Percentiles rank a stretch among this genome's conserved stretches.
Conservation (phyloP, 2,888 invertebrate species). For the Vanessa cardui region DNA sequence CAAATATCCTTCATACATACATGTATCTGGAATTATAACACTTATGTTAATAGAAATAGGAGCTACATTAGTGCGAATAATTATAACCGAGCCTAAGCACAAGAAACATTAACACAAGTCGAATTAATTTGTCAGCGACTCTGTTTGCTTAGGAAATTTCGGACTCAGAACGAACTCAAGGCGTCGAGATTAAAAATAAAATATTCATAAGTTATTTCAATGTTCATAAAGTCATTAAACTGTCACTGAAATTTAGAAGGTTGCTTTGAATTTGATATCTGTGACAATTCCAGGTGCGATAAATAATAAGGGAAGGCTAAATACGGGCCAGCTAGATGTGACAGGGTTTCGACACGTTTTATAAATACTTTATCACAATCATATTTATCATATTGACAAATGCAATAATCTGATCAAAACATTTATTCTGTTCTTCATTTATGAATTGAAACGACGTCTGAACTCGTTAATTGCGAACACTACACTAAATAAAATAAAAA, state of each 20-base stretch:
- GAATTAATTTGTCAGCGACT: slow-evolving; percentile 42
- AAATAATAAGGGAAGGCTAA: slow-evolving; percentile 4
- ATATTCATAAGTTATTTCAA: slow-evolving; percentile 40
- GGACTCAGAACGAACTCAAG: slow-evolving; percentile 29
- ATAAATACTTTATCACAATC: too few relatives aligned
- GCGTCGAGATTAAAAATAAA: slow-evolving; percentile 39
- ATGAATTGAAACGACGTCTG: too few relatives aligned
- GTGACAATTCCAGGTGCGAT: slow-evolving; percentile 6
- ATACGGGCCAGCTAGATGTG: not conserved
- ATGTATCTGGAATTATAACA: not conserved
- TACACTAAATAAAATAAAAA: too few relatives aligned
- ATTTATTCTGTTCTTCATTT: too few relatives aligned
- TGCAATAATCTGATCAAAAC: too few relatives aligned
- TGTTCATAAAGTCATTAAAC: slow-evolving; percentile 35
- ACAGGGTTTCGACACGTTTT: not conserved
- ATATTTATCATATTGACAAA: too few relatives aligned
- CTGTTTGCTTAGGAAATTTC: slow-evolving; percentile 41
- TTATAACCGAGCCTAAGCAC: slow-evolving; percentile 12
- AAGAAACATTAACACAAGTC: slow-evolving; percentile 35
- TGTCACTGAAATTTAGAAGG: slow-evolving; percentile 25
- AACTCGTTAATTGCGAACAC: too few relatives aligned
- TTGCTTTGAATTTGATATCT: slow-evolving; percentile 20
- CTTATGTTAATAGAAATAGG: not conserved
- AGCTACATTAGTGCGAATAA: slow-evolving; percentile 6
- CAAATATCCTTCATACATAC: not conserved